phyloP scores from a whole-genome alignment of 1,140 invertebrate genomes.

The Sycophila sp. region DNA sequence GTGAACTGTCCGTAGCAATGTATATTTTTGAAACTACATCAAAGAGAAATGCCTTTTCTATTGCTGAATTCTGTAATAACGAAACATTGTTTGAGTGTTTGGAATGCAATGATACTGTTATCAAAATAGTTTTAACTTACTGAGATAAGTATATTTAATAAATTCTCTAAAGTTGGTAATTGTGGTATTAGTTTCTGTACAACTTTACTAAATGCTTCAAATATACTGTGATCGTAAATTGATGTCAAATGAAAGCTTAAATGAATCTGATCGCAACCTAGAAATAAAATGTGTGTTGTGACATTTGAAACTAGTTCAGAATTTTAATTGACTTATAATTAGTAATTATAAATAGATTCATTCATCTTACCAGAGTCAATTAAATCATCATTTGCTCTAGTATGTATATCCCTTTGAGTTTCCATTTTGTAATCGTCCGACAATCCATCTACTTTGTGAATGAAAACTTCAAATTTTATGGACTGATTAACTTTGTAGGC shows the following conservation, averaged over 20 bases:
- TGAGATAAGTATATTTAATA: conserved; percentile 98
- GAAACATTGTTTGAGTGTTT: too few species aligned
- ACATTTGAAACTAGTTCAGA: too few species aligned
- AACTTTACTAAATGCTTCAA: conserved; percentile 99
- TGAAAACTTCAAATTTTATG: conserved; percentile 99
- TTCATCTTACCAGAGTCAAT: conserved; percentile 79
- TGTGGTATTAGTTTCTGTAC: conserved; percentile 99
- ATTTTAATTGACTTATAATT: too few species aligned
- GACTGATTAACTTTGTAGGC: conserved; percentile 96
- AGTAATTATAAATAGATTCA: too few species aligned
- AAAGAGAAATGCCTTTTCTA: conserved; percentile 98
- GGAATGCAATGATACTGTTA: too few species aligned
- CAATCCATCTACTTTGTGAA: conserved; percentile 98
- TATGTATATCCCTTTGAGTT: conserved; percentile 97
- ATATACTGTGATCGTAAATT: conserved; percentile 99
- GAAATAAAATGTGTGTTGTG: conserved; percentile 41
- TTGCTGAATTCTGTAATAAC: conserved; percentile 89
- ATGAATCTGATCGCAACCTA: conserved; percentile 83
- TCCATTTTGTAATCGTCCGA: conserved; percentile 99
- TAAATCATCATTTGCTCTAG: conserved; percentile 94
- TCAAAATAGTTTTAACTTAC: conserved; percentile 68
- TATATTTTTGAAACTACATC: conserved; percentile 99
- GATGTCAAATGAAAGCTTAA: conserved; percentile 97
- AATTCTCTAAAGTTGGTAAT: conserved; percentile 95
- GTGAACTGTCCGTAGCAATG: conserved; percentile 98